Base-by-base conservation (phyloP, 2,113 vertebrate genomes). In the Pleuronectes platessa region DNA sequence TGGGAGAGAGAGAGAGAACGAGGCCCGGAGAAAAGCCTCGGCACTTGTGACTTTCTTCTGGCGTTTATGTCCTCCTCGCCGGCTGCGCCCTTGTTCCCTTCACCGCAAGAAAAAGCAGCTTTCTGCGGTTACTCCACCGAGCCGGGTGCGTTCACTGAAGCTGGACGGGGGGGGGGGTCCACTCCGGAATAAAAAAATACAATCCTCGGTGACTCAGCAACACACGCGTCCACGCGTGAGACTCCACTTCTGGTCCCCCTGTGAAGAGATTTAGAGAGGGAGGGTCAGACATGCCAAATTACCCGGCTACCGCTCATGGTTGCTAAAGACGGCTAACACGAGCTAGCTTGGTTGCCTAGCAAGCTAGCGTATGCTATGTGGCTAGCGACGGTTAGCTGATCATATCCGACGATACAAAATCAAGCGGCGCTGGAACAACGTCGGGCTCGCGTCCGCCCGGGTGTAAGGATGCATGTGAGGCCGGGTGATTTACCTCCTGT, bases 61-160 rank as follows among this genome's bases (percentile, higher is more conserved):
- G 51, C 58, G 85, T 65, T 79, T 55, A 61, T 71, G 77, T 58
- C 71, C 90, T 88, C 77, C 81, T 89, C 78, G 37, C 87, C 88
- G 92, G 86, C 59, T 91, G 91, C 86, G 90, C 86, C 90, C 91
- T 90, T 86, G 88, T 89, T 88, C 86, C 78, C 55, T 74, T 85
- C 81, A 70, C 78, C 26, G 78, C 77, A 85, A 2, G 20, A n/a
- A 54, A 86, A 87, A 72, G 74, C 73, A 64, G 86, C 78, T 89
- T 85, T 92, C 84, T 47, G 81, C 73, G 74, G 83, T 84, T 89
- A 73, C 82, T 90, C 85, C 88, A 87, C 76, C 23, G 23, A 78
- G 71, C 73, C 85, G 77, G 72, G 49, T 59, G 53, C 73, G 76
- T 65, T 69, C 67, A 66, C 75, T 68, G 62, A 3, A 53, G 56